These are phyloP conservation scores for Saccopteryx leptura DNA, from an alignment of 2,113 vertebrate species.

Conservation along the genomic window DNA sequence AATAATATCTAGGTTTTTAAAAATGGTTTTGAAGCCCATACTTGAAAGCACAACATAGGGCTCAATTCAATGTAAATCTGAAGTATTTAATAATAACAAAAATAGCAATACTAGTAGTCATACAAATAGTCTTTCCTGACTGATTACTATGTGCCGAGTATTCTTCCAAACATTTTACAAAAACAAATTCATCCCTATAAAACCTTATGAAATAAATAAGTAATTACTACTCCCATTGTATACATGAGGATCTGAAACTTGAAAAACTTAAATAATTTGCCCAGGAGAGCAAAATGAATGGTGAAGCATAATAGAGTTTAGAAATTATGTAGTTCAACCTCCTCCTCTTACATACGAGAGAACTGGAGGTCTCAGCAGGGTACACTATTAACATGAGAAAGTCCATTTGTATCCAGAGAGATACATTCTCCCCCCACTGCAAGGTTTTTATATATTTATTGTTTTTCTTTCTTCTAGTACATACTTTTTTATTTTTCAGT, in stretches of 20 bases:
- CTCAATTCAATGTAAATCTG: background rate
- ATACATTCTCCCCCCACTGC: background rate
- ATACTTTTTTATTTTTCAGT: background rate
- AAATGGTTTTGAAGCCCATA: background rate
- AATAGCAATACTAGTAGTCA: background rate
- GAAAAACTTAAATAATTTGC: background rate
- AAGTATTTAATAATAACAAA: slow-evolving; percentile 48
- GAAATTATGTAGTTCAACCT: background rate
- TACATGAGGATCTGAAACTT: background rate
- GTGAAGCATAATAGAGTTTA: background rate
- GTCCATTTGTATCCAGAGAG: background rate
- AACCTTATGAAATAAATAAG: background rate
- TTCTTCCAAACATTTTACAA: background rate
- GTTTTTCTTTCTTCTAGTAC: background rate
- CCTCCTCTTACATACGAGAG: background rate
- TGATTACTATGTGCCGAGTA: background rate
- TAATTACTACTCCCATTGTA: background rate
- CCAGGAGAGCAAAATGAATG: background rate
- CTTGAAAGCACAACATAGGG: background rate
- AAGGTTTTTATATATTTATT: background rate
- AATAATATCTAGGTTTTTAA: background rate
- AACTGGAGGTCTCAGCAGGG: background rate
- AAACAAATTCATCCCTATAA: background rate
- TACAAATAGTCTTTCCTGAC: background rate
- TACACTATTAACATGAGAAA: background rate